Evolutionary conservation across 2,797 vertebrate species (phyloP), one percentile per base, ranked within the genome.

Genomic region (Australoheros facetus): DNA sequence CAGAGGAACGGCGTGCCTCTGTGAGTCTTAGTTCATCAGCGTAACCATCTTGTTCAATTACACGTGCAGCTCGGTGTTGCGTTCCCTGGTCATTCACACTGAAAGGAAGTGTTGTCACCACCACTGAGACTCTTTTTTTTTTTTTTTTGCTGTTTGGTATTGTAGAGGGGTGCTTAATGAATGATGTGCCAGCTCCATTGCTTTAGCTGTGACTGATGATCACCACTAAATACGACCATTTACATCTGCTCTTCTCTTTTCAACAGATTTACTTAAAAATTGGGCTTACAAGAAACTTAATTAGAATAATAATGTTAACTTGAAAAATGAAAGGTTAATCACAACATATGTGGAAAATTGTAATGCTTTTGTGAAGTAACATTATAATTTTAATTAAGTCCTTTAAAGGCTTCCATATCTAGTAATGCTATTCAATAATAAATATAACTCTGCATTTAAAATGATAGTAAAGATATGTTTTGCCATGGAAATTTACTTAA

Each of bases 1-100:
- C 85, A 91, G 92, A 93, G 86, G 82, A 86, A 79, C 83, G 81
- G 83, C 71, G 75, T 76, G 83, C 88, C 85, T 87, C 86, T 79
- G 78, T 79, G 86, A 88, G 89, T 86, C 85, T 83, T 75, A 88
- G 89, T 90, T 90, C 92, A 92, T 93, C 91, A 90, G 84, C 83
- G 60, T 87, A 88, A 90, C 87, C 91, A 89, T 93, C 91, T 91
- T 92, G 90, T 92, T 91, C 90, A 89, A 92, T 94, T 93, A 92
- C 89, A 93, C 80, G 83, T 90, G 91, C 87, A 80, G 84, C 77
- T 14, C 45, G 78, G 84, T 79, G 86, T 85, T 83, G 83, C 81
- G 42, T 91, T 88, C 77, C 87, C 87, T 42, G 64, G 66, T 88
- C 81, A 78, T 82, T 91, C 71, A 82, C 88, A 55, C 81, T 79